Evolutionary conservation across 2,888 invertebrate genomes (phyloP).

Genomic region (Andricus curvator): DNA sequence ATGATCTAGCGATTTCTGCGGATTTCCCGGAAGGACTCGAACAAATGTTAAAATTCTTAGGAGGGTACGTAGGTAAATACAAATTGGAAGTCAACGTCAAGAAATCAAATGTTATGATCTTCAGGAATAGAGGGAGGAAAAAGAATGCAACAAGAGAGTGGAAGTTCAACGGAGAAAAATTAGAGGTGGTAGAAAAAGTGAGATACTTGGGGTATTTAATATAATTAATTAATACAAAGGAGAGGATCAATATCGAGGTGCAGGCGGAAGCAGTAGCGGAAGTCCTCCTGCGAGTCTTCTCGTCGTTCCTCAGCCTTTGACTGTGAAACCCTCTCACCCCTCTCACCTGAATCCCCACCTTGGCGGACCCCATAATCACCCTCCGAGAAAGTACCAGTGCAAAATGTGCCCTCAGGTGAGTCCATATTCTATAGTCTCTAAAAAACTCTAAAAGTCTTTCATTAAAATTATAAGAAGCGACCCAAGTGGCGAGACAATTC

Average conservation of each 20-base stretch:
- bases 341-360: conserved; percentile 77
- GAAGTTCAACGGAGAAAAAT: too few species aligned
- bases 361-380: conserved; percentile 76
- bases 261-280: conserved; percentile 80
- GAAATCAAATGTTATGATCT: too few species aligned
- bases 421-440: conserved; percentile 53
- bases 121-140: too few species aligned
- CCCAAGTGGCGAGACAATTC: background rate
- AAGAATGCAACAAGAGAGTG: too few species aligned
- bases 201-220: too few species aligned
- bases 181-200: too few species aligned
- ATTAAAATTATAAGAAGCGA: conserved; percentile 15
- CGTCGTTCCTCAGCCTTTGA: conserved; percentile 91
- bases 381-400: conserved; percentile 92
- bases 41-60: too few species aligned
- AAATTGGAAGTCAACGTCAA: too few species aligned
- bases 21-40: too few species aligned
- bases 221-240: too few species aligned
- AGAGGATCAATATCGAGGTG: conserved; percentile 75
- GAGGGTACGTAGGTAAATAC: too few species aligned
- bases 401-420: conserved; percentile 98
- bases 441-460: background rate
- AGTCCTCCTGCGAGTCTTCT: conserved; percentile 84
- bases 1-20: too few species aligned
- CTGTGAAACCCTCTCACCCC: conserved; percentile 76